Evolutionary conservation across 2,888 invertebrate species (phyloP).

Genomic region (Ellobium chinense): DNA sequence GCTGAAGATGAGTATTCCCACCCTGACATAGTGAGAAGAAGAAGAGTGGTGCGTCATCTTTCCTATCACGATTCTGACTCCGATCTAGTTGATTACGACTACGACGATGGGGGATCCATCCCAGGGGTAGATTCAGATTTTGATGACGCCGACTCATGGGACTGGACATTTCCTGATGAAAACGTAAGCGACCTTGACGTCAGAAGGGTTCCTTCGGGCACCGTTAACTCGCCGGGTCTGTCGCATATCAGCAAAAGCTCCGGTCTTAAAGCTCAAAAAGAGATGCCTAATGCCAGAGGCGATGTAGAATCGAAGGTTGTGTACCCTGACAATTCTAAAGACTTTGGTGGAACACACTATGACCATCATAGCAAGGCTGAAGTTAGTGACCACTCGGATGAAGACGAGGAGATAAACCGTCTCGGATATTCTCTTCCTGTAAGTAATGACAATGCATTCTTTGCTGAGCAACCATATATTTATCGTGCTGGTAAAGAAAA

Average conservation of each 20-base stretch:
- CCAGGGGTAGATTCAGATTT: not conserved
- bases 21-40: not conserved
- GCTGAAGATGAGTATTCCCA: not conserved
- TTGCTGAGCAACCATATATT: too few relatives aligned
- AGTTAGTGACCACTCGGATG: not conserved
- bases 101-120: not conserved
- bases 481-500: not conserved
- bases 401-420: not conserved
- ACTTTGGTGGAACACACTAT: not conserved
- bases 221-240: not conserved
- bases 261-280: not conserved
- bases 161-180: slow-evolving; percentile 33
- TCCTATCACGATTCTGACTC: slow-evolving; percentile 11
- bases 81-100: not conserved
- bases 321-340: not conserved
- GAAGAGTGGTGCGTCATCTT: not conserved
- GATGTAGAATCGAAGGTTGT: not conserved
- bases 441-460: not conserved
- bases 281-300: too few relatives aligned
- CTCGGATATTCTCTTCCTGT: not conserved
- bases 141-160: slow-evolving; percentile 29
- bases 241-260: not conserved
- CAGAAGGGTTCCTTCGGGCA: not conserved
- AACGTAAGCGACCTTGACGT: slow-evolving; percentile 36
- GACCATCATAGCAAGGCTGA: not conserved